Conservation (phyloP, 2,888 invertebrate genomes). For the Lamproptera curius region DNA sequence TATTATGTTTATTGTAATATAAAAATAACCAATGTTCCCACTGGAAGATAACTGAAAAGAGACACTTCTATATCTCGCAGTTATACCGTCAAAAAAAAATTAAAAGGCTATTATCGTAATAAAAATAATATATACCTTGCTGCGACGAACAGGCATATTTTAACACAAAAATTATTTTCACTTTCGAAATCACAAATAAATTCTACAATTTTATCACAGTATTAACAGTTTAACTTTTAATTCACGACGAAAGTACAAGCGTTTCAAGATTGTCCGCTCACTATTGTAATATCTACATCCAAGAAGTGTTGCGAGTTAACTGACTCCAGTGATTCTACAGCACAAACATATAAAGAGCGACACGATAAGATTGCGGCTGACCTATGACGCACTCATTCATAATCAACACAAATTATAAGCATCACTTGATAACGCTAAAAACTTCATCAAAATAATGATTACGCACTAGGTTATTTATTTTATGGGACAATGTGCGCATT, state of each 20-base stretch:
- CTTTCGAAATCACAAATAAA: slow-evolving; percentile 28
- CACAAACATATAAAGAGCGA: slow-evolving; percentile 72
- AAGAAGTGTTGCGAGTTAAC: slow-evolving; percentile 61
- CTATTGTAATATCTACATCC: slow-evolving; percentile 46
- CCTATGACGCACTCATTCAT: slow-evolving; percentile 66
- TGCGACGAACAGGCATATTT: slow-evolving; percentile 70
- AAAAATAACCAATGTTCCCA: no score
- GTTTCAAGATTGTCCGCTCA: slow-evolving; percentile 28
- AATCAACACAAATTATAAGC: slow-evolving; percentile 66
- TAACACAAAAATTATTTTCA: slow-evolving; percentile 30
- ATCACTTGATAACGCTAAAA: slow-evolving; percentile 53
- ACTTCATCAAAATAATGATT: slow-evolving; percentile 64
- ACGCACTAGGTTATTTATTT: slow-evolving; percentile 45
- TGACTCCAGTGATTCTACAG: slow-evolving; percentile 66
- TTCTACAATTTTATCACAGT: slow-evolving; percentile 22
- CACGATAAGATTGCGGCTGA: slow-evolving; percentile 69
- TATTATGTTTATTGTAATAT: no score
- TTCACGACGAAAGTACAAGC: slow-evolving; percentile 12
- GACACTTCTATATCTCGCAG: no score
- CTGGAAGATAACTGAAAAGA: no score
- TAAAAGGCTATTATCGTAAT: no score
- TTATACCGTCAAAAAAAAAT: no score
- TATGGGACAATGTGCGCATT: slow-evolving; percentile 40
- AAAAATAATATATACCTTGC: slow-evolving; percentile 59
- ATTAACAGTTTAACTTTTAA: slow-evolving; percentile 10